Base-by-base conservation (phyloP, 2,888 invertebrate species). In the Netelia fuscicornis region DNA sequence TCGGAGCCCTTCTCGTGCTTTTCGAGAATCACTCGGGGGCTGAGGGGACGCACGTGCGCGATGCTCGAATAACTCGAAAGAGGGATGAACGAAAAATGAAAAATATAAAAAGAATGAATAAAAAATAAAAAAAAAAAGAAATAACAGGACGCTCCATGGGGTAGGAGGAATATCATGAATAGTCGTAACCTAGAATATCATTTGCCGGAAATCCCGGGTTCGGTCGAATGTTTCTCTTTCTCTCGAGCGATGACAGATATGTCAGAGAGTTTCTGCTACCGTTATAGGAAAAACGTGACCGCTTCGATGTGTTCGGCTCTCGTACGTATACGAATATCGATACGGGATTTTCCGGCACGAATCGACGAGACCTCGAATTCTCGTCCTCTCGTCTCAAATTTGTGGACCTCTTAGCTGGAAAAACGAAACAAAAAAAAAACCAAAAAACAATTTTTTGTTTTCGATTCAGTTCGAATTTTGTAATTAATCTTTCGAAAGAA, bases 181-280 rank as follows among this genome's bases (percentile, higher is more conserved):
- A 68, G 56, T 37, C 10, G 44, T 30, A 37, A 68, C 78, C 30
- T 37, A 48, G 58, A 58, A 62, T 82, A 77, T 54, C 52, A 67
- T 52, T 42, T 74, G 1, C 54, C 65, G 67, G 65, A 68, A 83
- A 72, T 58, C 30, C 71, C 60, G 54, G 71, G 37, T 52, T 77
- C 58, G 62, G 13, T 42, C 30, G 20, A 78, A 64, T 78, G 48
- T 81, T 81, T 74, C 56, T 78, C 54, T 74, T 56, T 75, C 56
- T 74, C 68, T 70, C 64, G 5, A 1, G 5, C 70, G 70, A 23
- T 70, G 84, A 81, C 81, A 75, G 84, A 78, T 78, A 70, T 64
- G 84, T 81, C 84, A 71, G 25, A 58, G 58, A 81, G 70, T 58
- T 71, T 52, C 70, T 37, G 54, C 54, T 54, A 54, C 54, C 54